Conservation (phyloP, 2,888 invertebrate genomes). For the Dichetophora obliterata region DNA sequence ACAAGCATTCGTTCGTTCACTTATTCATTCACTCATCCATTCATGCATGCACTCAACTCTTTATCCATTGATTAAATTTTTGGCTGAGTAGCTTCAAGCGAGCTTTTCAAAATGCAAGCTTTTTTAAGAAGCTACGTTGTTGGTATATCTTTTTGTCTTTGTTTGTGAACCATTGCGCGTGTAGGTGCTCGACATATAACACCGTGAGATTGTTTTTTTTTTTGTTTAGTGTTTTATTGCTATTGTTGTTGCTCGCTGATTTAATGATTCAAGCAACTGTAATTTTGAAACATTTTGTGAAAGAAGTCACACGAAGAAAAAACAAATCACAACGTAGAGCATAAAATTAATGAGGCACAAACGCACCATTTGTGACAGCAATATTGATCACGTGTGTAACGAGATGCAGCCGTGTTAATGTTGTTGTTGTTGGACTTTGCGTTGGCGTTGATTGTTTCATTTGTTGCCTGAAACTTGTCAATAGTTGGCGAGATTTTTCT, state of each 20-base stretch:
- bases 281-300: background rate
- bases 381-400: background rate
- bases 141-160: background rate
- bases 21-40: constrained; percentile 49
- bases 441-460: background rate
- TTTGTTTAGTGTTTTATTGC: background rate
- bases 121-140: background rate
- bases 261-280: background rate
- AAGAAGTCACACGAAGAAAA: background rate
- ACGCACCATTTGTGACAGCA: background rate
- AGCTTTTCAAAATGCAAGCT: background rate
- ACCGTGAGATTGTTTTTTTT: background rate
- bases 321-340: background rate
- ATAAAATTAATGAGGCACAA: background rate
- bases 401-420: background rate
- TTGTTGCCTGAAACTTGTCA: background rate
- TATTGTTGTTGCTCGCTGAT: background rate
- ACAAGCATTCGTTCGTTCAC: constrained; percentile 43
- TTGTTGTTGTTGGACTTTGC: background rate
- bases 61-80: background rate
- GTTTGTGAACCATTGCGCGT: background rate
- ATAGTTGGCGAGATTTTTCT: background rate
- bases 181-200: constrained; percentile 22
- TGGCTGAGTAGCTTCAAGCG: background rate
- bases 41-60: constrained; percentile 48